Base-by-base conservation (phyloP, 1,140 invertebrate species). In the Callitettix versicolor region DNA sequence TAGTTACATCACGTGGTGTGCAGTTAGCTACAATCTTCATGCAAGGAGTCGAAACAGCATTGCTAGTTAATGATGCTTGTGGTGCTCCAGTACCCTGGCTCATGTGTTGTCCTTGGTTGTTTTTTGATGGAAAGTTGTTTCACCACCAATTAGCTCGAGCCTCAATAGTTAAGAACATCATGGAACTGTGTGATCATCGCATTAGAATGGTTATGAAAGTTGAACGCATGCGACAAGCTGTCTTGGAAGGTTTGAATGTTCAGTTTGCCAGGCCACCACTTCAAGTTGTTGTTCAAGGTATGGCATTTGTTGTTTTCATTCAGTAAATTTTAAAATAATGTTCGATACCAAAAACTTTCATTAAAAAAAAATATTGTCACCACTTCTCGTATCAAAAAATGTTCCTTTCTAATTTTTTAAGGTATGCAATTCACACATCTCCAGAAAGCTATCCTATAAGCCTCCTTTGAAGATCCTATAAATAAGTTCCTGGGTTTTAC, bases 71-170 rank as follows among this genome's bases (percentile, higher is more conserved):
- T 69, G 91, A 95, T 71, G 88, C 89, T 11, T 93, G 90, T 72
- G 91, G 91, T 26, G 88, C 90, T 20, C 91, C 91, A 17, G 80
- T 94, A 58, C 89, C 89, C 0, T 91, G 87, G 85, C 75, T 87
- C 11, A 87, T 91, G 76, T 86, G 86, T 59, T 88, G 86, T 56
- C 91, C 91, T 2, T 94, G 91, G 91, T 74, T 91, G 1, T 95
- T 85, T 72, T 93, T 94, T 69, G 90, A 95, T 72, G 91, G 91
- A 3, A 94, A 93, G 72, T 70, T 94, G 24, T 90, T 94, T 69
- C 89, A 94, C 67, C 81, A 86, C 60, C 91, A 87, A 55, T 68
- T 93, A 38, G 78, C 85, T 12, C n/a, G 80, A 57, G 79, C 83
- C 11, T 70, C 72, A 3, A 71, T 79, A 52, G 79, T 80, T 54